Evolutionary conservation across 2,888 invertebrate genomes (phyloP).

Genomic region (Eupeodes latifasciatus): DNA sequence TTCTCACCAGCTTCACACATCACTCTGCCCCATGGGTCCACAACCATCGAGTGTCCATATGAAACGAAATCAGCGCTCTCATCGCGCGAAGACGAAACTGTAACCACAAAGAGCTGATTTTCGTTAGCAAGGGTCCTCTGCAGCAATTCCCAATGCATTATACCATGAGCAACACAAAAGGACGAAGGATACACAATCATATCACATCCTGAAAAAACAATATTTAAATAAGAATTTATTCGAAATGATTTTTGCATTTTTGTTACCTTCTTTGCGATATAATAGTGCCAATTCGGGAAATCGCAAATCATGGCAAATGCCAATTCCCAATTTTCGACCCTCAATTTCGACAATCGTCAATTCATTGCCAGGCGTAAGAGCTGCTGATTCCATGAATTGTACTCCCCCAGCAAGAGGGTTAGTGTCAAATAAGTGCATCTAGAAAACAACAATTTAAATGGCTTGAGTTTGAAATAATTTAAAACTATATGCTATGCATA

Average conservation of each 20-base stretch:
- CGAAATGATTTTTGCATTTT: neutral
- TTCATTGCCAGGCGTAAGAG: constrained; percentile 90
- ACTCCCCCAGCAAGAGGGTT: constrained; percentile 88
- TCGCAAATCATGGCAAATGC: constrained; percentile 97
- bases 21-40: constrained; percentile 92
- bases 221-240: neutral
- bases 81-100: constrained; percentile 93
- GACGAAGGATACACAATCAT: constrained; percentile 96
- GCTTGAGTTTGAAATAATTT: neutral
- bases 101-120: constrained; percentile 94
- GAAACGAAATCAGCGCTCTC: constrained; percentile 91
- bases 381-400: constrained; percentile 95
- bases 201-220: constrained; percentile 87
- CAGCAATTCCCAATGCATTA: constrained; percentile 95
- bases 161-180: constrained; percentile 89
- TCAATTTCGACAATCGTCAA: constrained; percentile 90
- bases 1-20: constrained; percentile 88
- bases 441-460: neutral
- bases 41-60: constrained; percentile 94
- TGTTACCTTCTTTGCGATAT: constrained; percentile 86
- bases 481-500: neutral
- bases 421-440: constrained; percentile 97
- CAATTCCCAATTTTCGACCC: constrained; percentile 91
- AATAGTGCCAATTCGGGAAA: constrained; percentile 94
- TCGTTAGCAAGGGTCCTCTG: constrained; percentile 93